These are phyloP conservation scores for Philopedon plagiatum DNA, from an alignment of 2,888 invertebrate species.

Conservation along the genomic window DNA sequence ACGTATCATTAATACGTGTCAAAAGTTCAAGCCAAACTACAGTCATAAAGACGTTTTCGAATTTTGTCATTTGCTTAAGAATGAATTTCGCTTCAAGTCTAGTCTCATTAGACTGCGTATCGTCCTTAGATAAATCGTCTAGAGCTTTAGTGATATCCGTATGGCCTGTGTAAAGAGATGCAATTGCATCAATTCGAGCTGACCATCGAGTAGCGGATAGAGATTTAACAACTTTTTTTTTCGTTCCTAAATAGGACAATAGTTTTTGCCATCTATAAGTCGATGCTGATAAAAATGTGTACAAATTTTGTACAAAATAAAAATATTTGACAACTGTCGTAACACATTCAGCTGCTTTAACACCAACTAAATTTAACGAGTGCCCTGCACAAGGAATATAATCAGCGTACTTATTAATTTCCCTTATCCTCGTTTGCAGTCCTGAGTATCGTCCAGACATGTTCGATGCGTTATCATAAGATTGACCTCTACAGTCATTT, in stretches of 20 bases:
- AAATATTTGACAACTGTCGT: conserved; percentile 9
- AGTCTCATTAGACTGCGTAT: too few relatives aligned
- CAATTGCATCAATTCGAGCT: too few relatives aligned
- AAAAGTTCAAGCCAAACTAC: too few relatives aligned
- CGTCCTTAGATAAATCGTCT: too few relatives aligned
- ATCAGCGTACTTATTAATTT: not conserved
- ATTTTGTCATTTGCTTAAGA: too few relatives aligned
- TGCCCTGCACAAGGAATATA: not conserved
- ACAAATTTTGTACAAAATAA: not conserved
- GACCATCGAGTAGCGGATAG: too few relatives aligned
- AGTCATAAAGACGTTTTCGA: too few relatives aligned
- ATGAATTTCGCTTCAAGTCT: too few relatives aligned
- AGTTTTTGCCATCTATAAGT: not conserved
- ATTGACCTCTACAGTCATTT: conserved; percentile 25
- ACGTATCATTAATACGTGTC: too few relatives aligned
- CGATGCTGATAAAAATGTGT: conserved; percentile 1
- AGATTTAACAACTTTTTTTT: too few relatives aligned
- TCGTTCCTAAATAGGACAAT: too few relatives aligned
- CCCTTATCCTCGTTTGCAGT: not conserved
- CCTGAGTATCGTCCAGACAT: conserved; percentile 26
- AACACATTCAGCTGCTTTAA: conserved; percentile 6
- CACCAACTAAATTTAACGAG: conserved; percentile 29
- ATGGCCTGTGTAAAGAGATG: not conserved
- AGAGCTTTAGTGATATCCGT: not conserved
- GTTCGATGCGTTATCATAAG: conserved; percentile 28